Percentiles rank a stretch among this genome's conserved stretches.
Conservation (phyloP, 2,888 invertebrate species). For the Anorthoa munda region DNA sequence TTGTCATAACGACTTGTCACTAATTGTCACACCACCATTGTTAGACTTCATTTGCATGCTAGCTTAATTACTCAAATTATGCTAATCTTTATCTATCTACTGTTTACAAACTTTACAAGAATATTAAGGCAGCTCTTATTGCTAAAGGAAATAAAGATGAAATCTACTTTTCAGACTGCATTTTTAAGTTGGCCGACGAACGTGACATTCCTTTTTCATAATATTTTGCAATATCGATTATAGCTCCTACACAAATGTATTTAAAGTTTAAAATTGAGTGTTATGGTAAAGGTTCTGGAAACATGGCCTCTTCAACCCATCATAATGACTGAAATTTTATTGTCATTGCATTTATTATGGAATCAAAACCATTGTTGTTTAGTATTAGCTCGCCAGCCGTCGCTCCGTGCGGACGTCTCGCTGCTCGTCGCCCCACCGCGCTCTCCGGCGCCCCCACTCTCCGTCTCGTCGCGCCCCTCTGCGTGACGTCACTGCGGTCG, state of each 20-base stretch:
- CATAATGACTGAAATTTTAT: conserved; percentile 56
- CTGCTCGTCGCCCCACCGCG: no score
- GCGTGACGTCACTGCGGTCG: no score
- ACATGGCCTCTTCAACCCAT: conserved; percentile 34
- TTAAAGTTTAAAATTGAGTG: conserved; percentile 36
- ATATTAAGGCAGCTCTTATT: conserved; percentile 32
- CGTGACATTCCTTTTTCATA: conserved; percentile 49
- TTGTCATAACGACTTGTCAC: conserved; percentile 66
- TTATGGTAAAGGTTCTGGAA: not conserved
- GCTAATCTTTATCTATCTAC: conserved; percentile 65
- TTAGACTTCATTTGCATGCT: conserved; percentile 83
- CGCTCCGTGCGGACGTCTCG: no score
- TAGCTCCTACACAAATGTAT: conserved; percentile 27
- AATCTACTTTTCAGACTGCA: conserved; percentile 11
- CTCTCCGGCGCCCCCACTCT: no score
- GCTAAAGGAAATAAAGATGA: accelerated
- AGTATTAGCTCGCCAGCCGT: no score
- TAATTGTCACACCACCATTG: conserved; percentile 83
- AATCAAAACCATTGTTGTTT: conserved; percentile 42
- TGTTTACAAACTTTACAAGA: not conserved
- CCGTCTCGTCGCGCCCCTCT: no score
- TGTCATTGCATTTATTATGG: conserved; percentile 51
- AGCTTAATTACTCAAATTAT: conserved; percentile 78
- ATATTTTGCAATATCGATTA: conserved; percentile 14
- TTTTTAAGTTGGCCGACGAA: conserved; percentile 22